Base-by-base conservation (phyloP, 2,797 vertebrate genomes). In the Premnoplex brunnescens region DNA sequence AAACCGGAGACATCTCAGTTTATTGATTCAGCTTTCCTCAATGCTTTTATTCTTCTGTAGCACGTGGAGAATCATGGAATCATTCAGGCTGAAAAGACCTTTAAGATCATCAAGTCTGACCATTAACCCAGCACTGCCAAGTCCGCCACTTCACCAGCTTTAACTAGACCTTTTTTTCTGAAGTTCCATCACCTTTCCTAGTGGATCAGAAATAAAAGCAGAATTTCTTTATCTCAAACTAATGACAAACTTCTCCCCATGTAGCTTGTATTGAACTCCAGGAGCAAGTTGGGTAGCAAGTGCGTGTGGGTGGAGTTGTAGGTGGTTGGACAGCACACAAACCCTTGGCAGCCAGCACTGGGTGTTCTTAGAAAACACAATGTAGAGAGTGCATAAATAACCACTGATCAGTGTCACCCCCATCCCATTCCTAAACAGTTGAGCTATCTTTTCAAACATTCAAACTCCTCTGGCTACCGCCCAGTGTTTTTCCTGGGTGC, bases 221-320 rank as follows among this genome's bases (percentile, higher is more conserved):
- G 60, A 63, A 63, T 44, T 62, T 43, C 12, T 75, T 67, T 28
- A 13, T 32, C 23, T 90, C 54, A 23, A 36, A 36, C 67, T 32
- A 62, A 48, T 36, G 30, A 39, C 1, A 0, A 24, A 39, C 39
- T 77, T 88, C 23, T 77, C 22, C 26, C 23, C 12, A 34, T 3
- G 0, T 59, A 26, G 26, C 24, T 67, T 9, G 5, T 20, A 1
- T 2, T 63, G 52, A 32, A 16, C 34, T 69, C 1, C 6, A 60
- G 69, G 36, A 87, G 46, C 64, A n/a, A n/a, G 30, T 10, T 71
- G 58, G 14, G 21, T 51, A 30, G 43, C 10, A 23, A 4, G 13
- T 39, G 1, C 37, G 13, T 44, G 54, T 39, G 34, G 16, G 43
- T 52, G 71, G 43, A 52, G 32, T 8, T 66, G 32, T 17, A 36